Evolutionary conservation across 2,113 vertebrate species (phyloP).

Genomic region (Cryptotis parvus): DNA sequence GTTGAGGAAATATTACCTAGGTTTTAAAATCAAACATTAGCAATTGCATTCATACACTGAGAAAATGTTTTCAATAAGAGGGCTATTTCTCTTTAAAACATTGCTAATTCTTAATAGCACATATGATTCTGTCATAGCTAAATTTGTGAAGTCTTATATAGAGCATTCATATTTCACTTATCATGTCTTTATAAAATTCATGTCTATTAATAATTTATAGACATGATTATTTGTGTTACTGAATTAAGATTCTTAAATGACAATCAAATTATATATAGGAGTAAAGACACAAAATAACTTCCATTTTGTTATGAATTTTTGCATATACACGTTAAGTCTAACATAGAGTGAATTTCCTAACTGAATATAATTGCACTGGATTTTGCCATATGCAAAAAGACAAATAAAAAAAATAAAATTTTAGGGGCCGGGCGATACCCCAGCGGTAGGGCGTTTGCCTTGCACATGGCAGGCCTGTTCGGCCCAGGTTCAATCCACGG

Average conservation of each 20-base stretch:
- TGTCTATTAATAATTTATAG: too few species aligned
- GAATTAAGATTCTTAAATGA: background rate
- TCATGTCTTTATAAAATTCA: background rate
- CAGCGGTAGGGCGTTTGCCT: too few species aligned
- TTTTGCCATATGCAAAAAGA: background rate
- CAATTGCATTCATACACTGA: background rate
- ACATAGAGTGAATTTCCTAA: background rate
- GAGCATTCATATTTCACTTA: background rate
- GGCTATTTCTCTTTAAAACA: background rate
- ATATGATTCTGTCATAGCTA: background rate
- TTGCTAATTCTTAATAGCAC: too few species aligned
- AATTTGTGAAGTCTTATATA: background rate
- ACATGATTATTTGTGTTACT: too few species aligned
- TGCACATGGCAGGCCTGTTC: too few species aligned
- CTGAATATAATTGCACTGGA: background rate
- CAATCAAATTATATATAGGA: background rate
- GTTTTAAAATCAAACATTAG: conserved; percentile 29
- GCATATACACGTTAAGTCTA: background rate
- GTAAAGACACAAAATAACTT: too few species aligned
- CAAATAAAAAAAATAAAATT: background rate
- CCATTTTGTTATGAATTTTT: background rate
- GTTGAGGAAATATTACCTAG: background rate
- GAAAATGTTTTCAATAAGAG: background rate
- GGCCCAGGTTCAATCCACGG: too few species aligned
- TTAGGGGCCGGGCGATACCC: too few species aligned